Base-by-base conservation (phyloP, 2,888 invertebrate genomes). In the Teleiodes luculella region DNA sequence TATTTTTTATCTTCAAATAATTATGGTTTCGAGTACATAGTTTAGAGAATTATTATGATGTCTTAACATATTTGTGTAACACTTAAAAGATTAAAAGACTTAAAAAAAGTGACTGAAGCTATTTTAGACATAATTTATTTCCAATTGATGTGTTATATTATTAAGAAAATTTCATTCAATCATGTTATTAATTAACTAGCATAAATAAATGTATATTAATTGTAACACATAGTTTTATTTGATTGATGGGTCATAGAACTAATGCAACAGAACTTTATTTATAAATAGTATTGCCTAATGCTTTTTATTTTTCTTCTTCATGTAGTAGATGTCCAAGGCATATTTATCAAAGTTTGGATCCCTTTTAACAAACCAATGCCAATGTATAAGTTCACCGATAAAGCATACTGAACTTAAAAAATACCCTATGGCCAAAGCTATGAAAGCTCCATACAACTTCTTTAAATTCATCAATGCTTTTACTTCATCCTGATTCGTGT, bases 381-480 rank as follows among this genome's bases (percentile, higher is more conserved):
- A 96, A 73, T 96, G 91, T 53, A 93, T 66, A 20, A 92, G 72
- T 81, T 96, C 96, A 0, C 80, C 83, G 1, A 92, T 63, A 0
- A 96, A 74, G 31, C 87, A 85, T 0, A 92, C 20, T 0, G 91
- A 65, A 61, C 94, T 92, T 3, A 94, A 57, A 14, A 90, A 74
- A 69, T 94, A 95, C 0, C 96, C 96, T 46, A 93, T 88, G 2
- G 80, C 90, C n/a, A 96, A 75, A 5, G 94, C 94, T 36, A 95
- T 91, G 58, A 96, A 90, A 2, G 94, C 95, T 41, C 95, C 95
- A 74, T 94, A 94, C 43, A 96, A 90, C 72, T 96, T 96, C 61
- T 91, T 91, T 63, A 96, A 86, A 78, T 94, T 93, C 91, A 96
- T 95, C 11, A 95, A 72, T 3, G 95, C 95, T 75, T 95, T 95